Conservation (phyloP, 2,888 invertebrate species). For the Microplitis deprimator region DNA sequence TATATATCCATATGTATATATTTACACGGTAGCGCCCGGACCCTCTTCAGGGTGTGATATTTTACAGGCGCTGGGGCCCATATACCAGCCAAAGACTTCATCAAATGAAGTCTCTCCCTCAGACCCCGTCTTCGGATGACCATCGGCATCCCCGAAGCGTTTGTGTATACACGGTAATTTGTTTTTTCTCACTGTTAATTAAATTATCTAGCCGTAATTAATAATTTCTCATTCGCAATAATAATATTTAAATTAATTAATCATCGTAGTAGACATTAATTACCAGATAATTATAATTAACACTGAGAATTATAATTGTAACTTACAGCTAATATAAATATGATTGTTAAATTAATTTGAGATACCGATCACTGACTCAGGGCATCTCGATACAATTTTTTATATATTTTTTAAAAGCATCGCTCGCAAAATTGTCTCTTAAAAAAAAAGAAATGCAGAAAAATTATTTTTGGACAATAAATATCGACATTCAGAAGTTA, state of each 20-base stretch:
- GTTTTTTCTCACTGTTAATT: constrained; percentile 42
- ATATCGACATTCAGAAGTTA: constrained; percentile 4
- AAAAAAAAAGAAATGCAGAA: constrained; percentile 11
- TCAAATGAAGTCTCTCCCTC: no score
- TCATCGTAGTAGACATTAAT: constrained; percentile 5
- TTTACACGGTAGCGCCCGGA: constrained; percentile 45
- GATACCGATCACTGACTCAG: constrained; percentile 24
- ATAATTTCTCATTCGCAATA: background rate
- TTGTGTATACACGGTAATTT: constrained; percentile 43
- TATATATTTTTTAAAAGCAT: constrained; percentile 13
- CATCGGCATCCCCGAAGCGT: no score
- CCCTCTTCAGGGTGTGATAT: no score
- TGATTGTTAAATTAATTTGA: constrained; percentile 13
- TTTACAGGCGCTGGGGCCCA: no score
- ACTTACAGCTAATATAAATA: constrained; percentile 56
- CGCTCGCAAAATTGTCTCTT: constrained; percentile 5
- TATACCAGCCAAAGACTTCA: no score
- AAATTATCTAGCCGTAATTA: constrained; percentile 33
- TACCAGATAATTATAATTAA: constrained; percentile 12
- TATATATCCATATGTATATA: constrained; percentile 47
- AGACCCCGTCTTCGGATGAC: no score
- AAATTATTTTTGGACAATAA: constrained; percentile 20
- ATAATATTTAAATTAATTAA: constrained; percentile 13
- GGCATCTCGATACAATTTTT: constrained; percentile 20
- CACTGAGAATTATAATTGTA: constrained; percentile 44